These are phyloP conservation scores for Maniola jurtina DNA, from an alignment of 1,140 invertebrate genomes.

Conservation along the genomic window DNA sequence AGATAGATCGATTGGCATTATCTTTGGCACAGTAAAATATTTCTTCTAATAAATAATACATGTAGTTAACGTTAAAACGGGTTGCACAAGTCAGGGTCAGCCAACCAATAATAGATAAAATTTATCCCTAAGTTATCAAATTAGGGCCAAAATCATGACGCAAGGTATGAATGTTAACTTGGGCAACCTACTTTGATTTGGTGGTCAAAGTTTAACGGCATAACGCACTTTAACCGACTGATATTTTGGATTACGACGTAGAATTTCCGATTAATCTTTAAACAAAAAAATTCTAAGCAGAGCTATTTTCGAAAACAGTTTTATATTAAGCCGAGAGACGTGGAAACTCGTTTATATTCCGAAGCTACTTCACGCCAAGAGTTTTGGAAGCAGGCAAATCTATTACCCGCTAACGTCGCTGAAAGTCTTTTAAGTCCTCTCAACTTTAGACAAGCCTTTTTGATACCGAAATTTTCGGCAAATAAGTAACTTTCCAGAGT, in stretches of 20 bases:
- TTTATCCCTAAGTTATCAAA: no score
- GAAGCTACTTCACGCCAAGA: background rate
- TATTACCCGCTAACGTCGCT: background rate
- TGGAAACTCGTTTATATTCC: conserved; percentile 1
- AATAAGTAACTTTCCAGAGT: background rate
- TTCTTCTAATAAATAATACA: no score
- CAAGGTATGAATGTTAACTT: no score
- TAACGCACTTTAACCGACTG: no score
- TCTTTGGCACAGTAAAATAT: background rate
- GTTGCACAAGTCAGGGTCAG: no score
- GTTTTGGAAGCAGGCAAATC: background rate
- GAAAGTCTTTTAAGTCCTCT: background rate
- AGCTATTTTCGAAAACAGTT: background rate
- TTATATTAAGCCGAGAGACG: conserved; percentile 4
- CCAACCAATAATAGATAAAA: no score
- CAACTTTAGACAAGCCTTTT: background rate
- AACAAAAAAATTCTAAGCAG: background rate
- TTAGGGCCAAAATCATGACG: no score
- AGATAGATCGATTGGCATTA: background rate
- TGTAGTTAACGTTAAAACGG: no score
- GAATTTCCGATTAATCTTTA: no score
- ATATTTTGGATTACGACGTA: no score
- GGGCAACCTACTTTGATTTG: no score
- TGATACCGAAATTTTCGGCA: background rate
- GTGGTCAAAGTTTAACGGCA: no score